Percentiles rank a stretch among this genome's conserved stretches.
Evolutionary conservation across 2,113 vertebrate genomes (phyloP).

Genomic region (Apteryx owenii): DNA sequence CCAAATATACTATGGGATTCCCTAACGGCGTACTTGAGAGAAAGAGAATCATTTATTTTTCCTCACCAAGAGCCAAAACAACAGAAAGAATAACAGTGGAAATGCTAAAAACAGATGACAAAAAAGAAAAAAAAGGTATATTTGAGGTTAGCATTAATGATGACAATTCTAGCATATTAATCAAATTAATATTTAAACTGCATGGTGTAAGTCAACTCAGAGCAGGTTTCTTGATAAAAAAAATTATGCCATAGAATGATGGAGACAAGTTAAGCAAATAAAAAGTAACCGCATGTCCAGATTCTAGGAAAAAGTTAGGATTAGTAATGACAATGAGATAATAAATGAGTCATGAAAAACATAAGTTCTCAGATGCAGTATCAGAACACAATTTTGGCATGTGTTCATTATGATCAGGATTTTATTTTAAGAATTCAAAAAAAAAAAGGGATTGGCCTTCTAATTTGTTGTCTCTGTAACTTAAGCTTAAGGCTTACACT

Average conservation of each 20-base stretch:
- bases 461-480: not conserved
- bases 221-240: not conserved
- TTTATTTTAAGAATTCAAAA: not conserved
- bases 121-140: not conserved
- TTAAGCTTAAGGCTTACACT: not conserved
- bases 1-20: not conserved
- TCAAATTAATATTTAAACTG: not conserved
- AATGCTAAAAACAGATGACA: not conserved
- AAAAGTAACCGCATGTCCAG: not conserved
- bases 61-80: not conserved
- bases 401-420: not conserved
- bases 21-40: not conserved
- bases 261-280: not conserved
- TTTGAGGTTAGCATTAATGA: not conserved
- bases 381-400: not conserved
- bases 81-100: not conserved
- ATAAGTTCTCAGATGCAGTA: not conserved
- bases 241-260: not conserved
- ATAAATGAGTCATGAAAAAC: not conserved
- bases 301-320: not conserved
- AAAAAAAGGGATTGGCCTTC: rapidly evolving
- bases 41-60: not conserved
- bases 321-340: not conserved
- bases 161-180: not conserved
- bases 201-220: not conserved